These are phyloP conservation scores for Apoda limacodes DNA, from an alignment of 2,888 invertebrate genomes.

Conservation along the genomic window DNA sequence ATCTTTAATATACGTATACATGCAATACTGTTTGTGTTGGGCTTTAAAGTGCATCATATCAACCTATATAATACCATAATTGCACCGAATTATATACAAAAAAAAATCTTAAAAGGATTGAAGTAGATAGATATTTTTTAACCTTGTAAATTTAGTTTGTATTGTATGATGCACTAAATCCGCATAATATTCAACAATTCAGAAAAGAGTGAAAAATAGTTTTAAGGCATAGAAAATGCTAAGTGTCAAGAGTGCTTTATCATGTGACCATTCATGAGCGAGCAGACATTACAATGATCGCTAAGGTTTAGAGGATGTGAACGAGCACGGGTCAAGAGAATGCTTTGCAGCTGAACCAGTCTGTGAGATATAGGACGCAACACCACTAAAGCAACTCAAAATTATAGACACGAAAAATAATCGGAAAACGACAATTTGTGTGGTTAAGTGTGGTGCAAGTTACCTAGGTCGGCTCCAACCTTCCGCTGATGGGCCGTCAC, in stretches of 20 bases:
- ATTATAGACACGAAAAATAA: constrained; percentile 66
- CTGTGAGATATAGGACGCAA: constrained; percentile 69
- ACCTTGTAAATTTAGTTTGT: no score
- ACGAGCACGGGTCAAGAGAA: constrained; percentile 64
- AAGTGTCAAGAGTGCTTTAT: constrained; percentile 59
- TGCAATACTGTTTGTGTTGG: constrained; percentile 60
- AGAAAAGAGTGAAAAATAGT: constrained; percentile 51
- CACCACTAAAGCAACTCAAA: constrained; percentile 71
- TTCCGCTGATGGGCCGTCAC: constrained; percentile 79
- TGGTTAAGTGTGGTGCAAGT: constrained; percentile 71
- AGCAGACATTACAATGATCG: constrained; percentile 68
- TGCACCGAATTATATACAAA: no score
- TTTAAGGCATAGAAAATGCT: constrained; percentile 60
- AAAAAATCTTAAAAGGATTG: no score
- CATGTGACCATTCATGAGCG: constrained; percentile 57
- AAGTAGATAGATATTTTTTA: no score
- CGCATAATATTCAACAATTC: constrained; percentile 44
- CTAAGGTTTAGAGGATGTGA: constrained; percentile 56
- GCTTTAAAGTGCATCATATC: constrained; percentile 64
- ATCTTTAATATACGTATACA: constrained; percentile 39
- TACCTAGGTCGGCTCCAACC: constrained; percentile 78
- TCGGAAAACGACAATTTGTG: constrained; percentile 66
- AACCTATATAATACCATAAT: no score
- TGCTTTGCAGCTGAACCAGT: constrained; percentile 67
- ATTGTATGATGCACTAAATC: constrained; percentile 65